Conservation (phyloP, 1,140 invertebrate genomes). For the Diachasma alloeum region DNA sequence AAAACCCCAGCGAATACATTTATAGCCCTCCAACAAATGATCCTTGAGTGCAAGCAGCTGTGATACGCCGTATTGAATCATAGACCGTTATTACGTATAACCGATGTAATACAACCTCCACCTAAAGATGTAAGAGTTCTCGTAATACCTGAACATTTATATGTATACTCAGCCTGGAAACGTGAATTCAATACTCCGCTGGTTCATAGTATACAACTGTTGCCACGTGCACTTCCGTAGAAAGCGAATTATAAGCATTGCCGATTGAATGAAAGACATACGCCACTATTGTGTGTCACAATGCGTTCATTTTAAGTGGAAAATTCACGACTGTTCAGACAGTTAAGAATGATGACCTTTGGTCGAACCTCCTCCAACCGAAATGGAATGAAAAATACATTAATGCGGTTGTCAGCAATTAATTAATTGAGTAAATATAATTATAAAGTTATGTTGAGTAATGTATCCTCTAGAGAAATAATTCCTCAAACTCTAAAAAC, state of each 20-base stretch:
- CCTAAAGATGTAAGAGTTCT: conserved; percentile 20
- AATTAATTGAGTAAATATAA: too few species aligned
- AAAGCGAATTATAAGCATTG: conserved; percentile 50
- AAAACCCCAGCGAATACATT: not conserved
- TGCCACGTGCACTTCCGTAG: conserved; percentile 46
- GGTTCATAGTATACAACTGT: not conserved
- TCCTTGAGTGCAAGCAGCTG: not conserved
- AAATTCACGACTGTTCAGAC: not conserved
- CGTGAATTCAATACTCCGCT: not conserved
- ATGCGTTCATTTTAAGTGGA: not conserved
- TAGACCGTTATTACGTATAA: conserved; percentile 16
- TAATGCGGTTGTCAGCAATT: too few species aligned
- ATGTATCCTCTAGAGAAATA: too few species aligned
- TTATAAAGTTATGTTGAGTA: too few species aligned
- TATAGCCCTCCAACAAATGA: not conserved
- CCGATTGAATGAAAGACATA: conserved; percentile 4
- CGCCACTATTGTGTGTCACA: not conserved
- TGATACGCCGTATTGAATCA: conserved; percentile 26
- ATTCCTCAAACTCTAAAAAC: too few species aligned
- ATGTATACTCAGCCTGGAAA: not conserved
- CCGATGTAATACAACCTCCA: conserved; percentile 1
- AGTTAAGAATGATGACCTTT: not conserved
- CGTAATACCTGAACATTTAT: conserved; percentile 22
- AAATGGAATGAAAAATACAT: too few species aligned
- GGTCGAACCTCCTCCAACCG: too few species aligned